A percentile compares a stretch with the other conserved stretches of the same genome.
These are phyloP conservation scores for Oopsacas minuta DNA, from an alignment of 37 sponge, comb jelly and placozoan species.

Conservation along the genomic window DNA sequence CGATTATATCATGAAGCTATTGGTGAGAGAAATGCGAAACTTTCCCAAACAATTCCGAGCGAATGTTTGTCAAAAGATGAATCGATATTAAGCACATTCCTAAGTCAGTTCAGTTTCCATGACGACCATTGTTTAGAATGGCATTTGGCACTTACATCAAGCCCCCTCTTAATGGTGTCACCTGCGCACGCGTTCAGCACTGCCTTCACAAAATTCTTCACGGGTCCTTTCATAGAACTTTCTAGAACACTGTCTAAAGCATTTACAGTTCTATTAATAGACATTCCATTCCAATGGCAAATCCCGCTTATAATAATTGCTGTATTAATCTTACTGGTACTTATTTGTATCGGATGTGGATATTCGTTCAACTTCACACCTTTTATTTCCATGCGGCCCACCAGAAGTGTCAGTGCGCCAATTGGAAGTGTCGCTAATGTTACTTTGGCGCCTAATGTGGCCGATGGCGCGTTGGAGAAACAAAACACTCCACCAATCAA, in stretches of 20 bases:
- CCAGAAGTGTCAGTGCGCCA: not conserved
- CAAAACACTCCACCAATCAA: not conserved
- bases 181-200: not conserved
- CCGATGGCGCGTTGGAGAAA: not conserved
- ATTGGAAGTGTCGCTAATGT: not conserved
- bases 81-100: not conserved
- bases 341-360: not conserved
- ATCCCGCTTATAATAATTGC: not conserved
- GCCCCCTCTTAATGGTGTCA: not conserved
- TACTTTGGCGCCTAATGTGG: not conserved
- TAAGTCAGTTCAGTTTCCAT: conserved; percentile 14
- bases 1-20: not conserved
- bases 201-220: not conserved
- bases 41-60: not conserved
- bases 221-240: not conserved
- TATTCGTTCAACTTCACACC: conserved; percentile 9
- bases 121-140: not conserved
- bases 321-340: not conserved
- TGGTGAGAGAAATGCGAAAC: conserved; percentile 14
- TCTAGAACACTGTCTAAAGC: not conserved
- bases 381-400: not conserved
- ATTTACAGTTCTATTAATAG: not conserved
- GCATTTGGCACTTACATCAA: not conserved
- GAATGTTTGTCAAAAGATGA: not conserved
- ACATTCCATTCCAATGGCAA: conserved; percentile 11